Conservation (phyloP, 2,113 vertebrate genomes). For the Bungarus multicinctus region DNA sequence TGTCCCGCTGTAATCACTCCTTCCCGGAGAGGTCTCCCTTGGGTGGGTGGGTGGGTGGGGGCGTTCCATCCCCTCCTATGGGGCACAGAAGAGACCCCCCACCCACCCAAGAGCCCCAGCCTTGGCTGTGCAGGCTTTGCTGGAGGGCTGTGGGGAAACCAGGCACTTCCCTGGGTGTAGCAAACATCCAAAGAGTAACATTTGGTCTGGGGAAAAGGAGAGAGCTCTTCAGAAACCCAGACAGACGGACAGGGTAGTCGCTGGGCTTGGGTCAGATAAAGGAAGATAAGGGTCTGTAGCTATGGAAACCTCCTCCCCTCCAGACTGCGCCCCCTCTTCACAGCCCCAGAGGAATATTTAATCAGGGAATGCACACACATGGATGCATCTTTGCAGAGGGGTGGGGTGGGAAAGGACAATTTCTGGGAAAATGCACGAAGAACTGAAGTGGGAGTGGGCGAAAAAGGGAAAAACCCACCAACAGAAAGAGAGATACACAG, state of each 20-base stretch:
- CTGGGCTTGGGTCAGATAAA: not conserved
- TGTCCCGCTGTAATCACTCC: not conserved
- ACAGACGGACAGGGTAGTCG: not conserved
- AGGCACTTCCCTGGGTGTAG: not conserved
- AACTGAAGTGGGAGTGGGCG: not conserved
- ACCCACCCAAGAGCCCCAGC: not conserved
- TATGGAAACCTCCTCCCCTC: not conserved
- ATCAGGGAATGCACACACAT: not conserved
- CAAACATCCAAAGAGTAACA: too few species aligned
- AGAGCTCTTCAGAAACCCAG: not conserved
- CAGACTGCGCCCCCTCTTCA: not conserved
- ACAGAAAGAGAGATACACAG: not conserved
- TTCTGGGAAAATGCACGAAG: not conserved
- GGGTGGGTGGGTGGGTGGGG: too few species aligned
- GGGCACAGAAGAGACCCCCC: not conserved
- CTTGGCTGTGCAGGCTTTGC: not conserved
- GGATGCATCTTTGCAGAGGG: not conserved
- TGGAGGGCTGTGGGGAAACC: not conserved
- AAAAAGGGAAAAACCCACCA: not conserved
- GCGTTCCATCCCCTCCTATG: not conserved
- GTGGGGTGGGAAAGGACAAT: not conserved
- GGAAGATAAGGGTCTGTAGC: not conserved
- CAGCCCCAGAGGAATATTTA: not conserved
- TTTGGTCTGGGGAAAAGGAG: not conserved
- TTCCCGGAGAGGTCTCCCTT: not conserved